These are phyloP conservation scores for Matsumurasca onukii DNA, from an alignment of 1,140 invertebrate species.

Conservation along the genomic window DNA sequence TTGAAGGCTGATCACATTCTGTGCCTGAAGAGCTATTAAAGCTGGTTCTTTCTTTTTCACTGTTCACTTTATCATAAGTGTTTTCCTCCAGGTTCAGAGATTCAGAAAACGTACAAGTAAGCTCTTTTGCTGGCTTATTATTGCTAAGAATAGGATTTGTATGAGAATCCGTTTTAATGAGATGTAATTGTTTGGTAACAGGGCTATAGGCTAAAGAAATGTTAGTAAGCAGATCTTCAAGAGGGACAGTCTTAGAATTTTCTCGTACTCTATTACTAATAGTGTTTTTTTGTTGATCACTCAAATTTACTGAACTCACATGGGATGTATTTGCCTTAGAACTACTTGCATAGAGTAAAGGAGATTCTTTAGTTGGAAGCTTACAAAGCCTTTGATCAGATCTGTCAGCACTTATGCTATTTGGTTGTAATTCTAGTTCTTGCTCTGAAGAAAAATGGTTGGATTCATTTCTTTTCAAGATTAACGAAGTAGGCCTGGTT, in stretches of 20 bases:
- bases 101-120: background rate
- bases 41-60: background rate
- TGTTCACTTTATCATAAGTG: background rate
- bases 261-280: background rate
- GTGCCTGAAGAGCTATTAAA: background rate
- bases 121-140: background rate
- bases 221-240: slow-evolving; percentile 40
- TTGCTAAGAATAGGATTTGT: background rate
- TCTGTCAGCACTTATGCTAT: too few relatives aligned
- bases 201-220: slow-evolving; percentile 48
- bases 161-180: slow-evolving; percentile 38
- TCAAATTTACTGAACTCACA: background rate
- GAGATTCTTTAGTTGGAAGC: slow-evolving; percentile 1
- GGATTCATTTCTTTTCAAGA: background rate
- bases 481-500: too few relatives aligned
- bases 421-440: too few relatives aligned
- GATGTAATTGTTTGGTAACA: slow-evolving; percentile 47
- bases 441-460: too few relatives aligned
- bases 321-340: background rate
- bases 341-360: background rate
- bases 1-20: background rate
- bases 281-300: background rate
- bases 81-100: slow-evolving; percentile 10
- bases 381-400: too few relatives aligned
- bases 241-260: slow-evolving; percentile 24